Conservation (phyloP, 2,888 invertebrate genomes). For the Clusia tigrina region DNA sequence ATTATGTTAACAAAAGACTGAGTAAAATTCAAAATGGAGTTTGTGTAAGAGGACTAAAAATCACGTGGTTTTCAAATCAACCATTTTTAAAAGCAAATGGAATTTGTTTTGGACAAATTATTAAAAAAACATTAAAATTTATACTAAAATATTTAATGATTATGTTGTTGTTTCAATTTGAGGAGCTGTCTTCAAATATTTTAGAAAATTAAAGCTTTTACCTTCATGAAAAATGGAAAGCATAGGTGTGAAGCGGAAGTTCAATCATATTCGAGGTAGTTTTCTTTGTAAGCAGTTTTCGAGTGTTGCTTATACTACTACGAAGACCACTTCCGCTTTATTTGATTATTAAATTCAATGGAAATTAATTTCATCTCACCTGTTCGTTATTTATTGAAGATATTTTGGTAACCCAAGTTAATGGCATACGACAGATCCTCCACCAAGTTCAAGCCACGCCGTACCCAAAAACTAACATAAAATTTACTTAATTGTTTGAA, state of each 20-base stretch:
- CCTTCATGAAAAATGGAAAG: too few relatives aligned
- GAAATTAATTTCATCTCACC: too few relatives aligned
- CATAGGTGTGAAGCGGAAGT: not conserved
- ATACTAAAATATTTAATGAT: too few relatives aligned
- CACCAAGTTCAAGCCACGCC: constrained; percentile 48
- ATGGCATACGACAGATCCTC: constrained; percentile 48
- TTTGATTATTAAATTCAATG: constrained; percentile 31
- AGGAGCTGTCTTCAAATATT: too few relatives aligned
- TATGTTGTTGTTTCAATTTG: too few relatives aligned
- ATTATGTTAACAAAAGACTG: too few relatives aligned
- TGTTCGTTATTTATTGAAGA: too few relatives aligned
- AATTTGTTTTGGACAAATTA: too few relatives aligned
- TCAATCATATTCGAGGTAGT: not conserved
- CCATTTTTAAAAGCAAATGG: too few relatives aligned
- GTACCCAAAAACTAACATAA: constrained; percentile 51
- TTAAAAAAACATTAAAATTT: too few relatives aligned
- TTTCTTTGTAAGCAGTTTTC: not conserved
- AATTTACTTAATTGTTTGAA: constrained; percentile 48
- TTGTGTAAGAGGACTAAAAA: not conserved
- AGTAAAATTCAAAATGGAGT: not conserved
- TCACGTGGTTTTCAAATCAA: not conserved
- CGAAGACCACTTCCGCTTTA: constrained; percentile 18
- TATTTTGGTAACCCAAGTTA: constrained; percentile 45
- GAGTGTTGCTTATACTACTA: constrained; percentile 6
- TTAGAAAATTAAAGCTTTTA: too few relatives aligned